Evolutionary conservation across 92 coral and sea anemone species (phyloP).

Genomic region (Paragorgia papillata): DNA sequence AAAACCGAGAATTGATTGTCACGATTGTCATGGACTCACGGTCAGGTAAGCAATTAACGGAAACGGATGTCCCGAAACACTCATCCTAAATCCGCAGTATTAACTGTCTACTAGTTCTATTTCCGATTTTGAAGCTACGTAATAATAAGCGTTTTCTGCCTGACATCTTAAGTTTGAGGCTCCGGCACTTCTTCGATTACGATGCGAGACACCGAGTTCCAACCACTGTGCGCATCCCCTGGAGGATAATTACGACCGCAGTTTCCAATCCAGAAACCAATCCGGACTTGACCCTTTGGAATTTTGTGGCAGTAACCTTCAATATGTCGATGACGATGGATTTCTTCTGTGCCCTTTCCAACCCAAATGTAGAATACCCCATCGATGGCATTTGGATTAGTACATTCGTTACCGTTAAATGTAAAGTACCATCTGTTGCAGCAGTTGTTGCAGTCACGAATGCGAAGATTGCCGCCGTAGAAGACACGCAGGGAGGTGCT

Average conservation of each 20-base stretch:
- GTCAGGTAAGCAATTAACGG: too few species aligned
- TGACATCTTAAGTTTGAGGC: slow-evolving; percentile 17
- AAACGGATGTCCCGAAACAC: too few species aligned
- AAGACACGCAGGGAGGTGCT: slow-evolving; percentile 33
- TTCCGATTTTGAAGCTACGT: too few species aligned
- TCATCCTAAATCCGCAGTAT: too few species aligned
- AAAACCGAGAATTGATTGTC: too few species aligned
- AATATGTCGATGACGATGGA: slow-evolving; percentile 34
- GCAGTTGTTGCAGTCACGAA: background rate
- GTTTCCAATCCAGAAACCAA: slow-evolving; percentile 45
- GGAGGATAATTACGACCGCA: slow-evolving; percentile 1
- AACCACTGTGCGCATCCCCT: slow-evolving; percentile 45
- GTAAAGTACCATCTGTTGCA: slow-evolving; percentile 30
- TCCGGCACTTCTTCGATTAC: slow-evolving; percentile 44
- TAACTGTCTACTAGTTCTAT: too few species aligned
- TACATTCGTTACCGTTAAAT: slow-evolving; percentile 23
- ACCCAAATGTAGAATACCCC: slow-evolving; percentile 8
- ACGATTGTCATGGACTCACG: too few species aligned
- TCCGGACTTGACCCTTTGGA: slow-evolving; percentile 32
- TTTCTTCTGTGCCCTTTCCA: background rate
- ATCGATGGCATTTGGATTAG: slow-evolving; percentile 20
- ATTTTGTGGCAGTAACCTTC: slow-evolving; percentile 33
- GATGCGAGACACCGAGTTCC: slow-evolving; percentile 31
- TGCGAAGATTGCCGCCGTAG: slow-evolving; percentile 20
- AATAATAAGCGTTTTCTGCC: too few species aligned